Evolutionary conservation across 2,113 vertebrate genomes (phyloP), one percentile per base, ranked within the genome.

Genomic region (Cyanistes caeruleus): DNA sequence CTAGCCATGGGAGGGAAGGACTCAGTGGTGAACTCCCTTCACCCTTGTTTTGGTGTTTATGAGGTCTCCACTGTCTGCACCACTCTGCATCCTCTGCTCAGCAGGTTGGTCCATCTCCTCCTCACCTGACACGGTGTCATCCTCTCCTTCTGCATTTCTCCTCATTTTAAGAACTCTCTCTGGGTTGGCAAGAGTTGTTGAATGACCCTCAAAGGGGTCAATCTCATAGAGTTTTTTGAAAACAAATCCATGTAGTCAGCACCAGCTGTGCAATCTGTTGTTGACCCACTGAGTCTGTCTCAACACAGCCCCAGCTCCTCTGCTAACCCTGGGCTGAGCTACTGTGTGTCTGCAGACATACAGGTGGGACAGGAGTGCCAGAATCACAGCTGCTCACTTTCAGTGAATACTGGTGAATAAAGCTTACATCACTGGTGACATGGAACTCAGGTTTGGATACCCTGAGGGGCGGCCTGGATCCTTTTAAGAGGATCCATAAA

Each of bases 401-500:
- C 27, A 39, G 37, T 35, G 35, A 68, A 15, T 37, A 31, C 17
- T 39, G 49, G 21, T 5, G 46, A 65, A 48, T 10, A 48, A 63
- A 83, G 7, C 39, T 28, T 59, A 27, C 20, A 27, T 18, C 7
- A 28, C 20, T 53, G 72, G 31, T 46, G 15, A 60, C 2, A 4
- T 15, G 46, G 17, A 69, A 52, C 35, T 65, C 17, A 31, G 13
- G 37, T 74, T 89, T 93, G 51, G 35, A 35, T 72, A 55, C 10
- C 33, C 17, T 1, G 1, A 58, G 7, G 13, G 12, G 68, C 8
- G 16, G 6, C 24, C 27, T 62, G 51, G 17, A 55, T 2, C 7
- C 18, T 86, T 67, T 60, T 49, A 85, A 56, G 44, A 28, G 13
- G 11, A 44, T 49, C 49, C 51, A 10, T 49, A 25, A 62, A 85